phyloP scores from a whole-genome alignment of 2,797 vertebrate genomes.

The Lophotriccus pileatus region DNA sequence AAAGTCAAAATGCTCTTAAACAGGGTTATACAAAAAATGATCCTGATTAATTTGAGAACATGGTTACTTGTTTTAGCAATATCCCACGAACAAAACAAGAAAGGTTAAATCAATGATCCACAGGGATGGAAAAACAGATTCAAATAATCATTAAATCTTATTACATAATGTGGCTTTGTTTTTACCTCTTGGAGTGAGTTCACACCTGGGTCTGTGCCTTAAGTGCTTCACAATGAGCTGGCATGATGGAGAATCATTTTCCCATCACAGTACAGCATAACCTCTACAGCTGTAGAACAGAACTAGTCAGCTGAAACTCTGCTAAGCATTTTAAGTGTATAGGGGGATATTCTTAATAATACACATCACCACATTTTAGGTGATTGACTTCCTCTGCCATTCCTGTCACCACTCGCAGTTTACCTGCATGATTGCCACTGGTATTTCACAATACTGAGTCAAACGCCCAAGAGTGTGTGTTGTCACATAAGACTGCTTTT shows the following conservation, averaged over 20 bases:
- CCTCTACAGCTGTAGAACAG: background rate
- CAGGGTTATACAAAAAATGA: background rate
- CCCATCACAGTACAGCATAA: background rate
- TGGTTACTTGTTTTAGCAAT: background rate
- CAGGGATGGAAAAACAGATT: conserved; percentile 47
- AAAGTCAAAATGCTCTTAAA: background rate
- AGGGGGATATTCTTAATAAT: background rate
- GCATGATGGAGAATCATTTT: background rate
- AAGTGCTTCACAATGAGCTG: background rate
- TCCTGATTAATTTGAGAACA: conserved; percentile 3
- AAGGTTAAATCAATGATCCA: conserved; percentile 42
- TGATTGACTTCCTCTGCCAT: background rate
- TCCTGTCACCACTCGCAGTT: background rate
- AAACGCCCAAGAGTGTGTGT: background rate
- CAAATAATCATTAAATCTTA: conserved; percentile 63
- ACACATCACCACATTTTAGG: background rate
- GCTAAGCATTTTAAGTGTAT: background rate
- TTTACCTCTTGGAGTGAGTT: conserved; percentile 36
- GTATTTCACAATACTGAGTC: background rate
- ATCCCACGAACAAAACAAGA: conserved; percentile 11
- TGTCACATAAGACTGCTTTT: background rate
- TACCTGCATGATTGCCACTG: background rate
- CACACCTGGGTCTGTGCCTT: conserved; percentile 28
- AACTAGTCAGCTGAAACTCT: background rate
- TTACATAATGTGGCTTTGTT: conserved; percentile 47